These are phyloP conservation scores for Pterocles burchelli DNA, from an alignment of 2,113 vertebrate genomes.

Conservation along the genomic window DNA sequence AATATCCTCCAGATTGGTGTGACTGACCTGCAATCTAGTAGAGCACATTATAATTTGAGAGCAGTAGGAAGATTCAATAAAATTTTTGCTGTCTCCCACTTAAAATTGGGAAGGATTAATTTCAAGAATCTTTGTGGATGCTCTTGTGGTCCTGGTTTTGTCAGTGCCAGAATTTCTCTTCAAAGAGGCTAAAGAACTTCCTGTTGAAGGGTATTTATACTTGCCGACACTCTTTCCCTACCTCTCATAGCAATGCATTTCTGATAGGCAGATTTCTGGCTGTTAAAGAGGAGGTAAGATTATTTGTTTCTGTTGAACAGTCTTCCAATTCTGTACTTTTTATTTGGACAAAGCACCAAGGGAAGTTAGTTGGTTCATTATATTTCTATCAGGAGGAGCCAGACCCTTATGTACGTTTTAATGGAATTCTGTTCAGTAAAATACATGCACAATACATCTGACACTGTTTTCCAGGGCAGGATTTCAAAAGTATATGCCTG, in stretches of 20 bases:
- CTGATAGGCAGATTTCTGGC: neutral
- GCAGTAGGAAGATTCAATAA: conserved; percentile 63
- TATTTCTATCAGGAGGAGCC: neutral
- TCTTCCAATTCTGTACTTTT: neutral
- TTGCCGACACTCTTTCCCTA: neutral
- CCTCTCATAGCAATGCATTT: neutral
- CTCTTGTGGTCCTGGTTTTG: conserved; percentile 7
- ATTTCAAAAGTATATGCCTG: neutral
- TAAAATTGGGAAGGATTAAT: conserved; percentile 68
- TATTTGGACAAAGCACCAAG: neutral
- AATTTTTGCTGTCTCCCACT: conserved; percentile 57
- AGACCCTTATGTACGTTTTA: neutral
- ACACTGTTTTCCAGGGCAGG: neutral
- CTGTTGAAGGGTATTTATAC: neutral
- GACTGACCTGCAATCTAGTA: conserved; percentile 69
- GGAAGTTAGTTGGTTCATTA: neutral
- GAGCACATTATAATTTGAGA: conserved; percentile 67
- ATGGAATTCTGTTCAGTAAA: neutral
- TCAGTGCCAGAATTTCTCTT: conserved; percentile 31
- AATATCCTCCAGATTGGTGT: conserved; percentile 48
- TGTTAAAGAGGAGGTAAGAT: neutral
- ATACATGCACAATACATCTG: neutral
- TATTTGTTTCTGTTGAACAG: neutral
- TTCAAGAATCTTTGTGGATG: conserved; percentile 53
- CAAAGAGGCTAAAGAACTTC: neutral